Percentiles rank a stretch among this genome's conserved stretches.
These are phyloP conservation scores for Stichodactyla mertensii DNA, from an alignment of 64 coral and sea anemone species.

Conservation along the genomic window DNA sequence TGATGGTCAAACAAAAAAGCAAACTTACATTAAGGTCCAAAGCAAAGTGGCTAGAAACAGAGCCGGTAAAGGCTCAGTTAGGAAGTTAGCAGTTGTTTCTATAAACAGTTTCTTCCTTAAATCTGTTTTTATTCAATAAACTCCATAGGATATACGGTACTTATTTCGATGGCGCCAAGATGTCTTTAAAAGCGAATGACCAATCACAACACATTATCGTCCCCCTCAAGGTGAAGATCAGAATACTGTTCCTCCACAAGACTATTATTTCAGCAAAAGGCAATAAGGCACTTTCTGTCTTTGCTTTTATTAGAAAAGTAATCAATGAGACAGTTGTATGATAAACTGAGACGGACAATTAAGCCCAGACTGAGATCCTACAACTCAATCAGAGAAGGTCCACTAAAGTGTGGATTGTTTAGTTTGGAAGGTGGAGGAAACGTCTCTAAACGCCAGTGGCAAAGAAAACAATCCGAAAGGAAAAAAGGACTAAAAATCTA, in stretches of 20 bases:
- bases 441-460: slow-evolving; percentile 1
- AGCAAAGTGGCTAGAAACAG: neutral
- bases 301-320: neutral
- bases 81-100: neutral
- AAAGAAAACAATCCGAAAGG: neutral
- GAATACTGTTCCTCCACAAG: neutral
- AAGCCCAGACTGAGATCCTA: neutral
- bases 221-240: neutral
- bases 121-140: neutral
- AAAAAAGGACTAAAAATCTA: neutral
- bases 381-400: neutral
- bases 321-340: neutral
- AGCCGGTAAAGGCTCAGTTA: neutral
- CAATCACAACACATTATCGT: neutral
- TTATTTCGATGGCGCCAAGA: neutral
- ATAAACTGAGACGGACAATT: neutral
- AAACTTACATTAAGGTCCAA: neutral
- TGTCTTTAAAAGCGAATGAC: neutral
- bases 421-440: neutral
- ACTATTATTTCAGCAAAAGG: slow-evolving; percentile 5
- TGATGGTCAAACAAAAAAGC: no score
- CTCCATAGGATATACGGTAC: slow-evolving; percentile 1
- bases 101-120: neutral
- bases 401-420: slow-evolving; percentile 4
- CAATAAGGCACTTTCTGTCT: neutral